A percentile compares a stretch with the other conserved stretches of the same genome.
These are phyloP conservation scores for Perdita meconis DNA, from an alignment of 2,888 invertebrate genomes.

Conservation along the genomic window DNA sequence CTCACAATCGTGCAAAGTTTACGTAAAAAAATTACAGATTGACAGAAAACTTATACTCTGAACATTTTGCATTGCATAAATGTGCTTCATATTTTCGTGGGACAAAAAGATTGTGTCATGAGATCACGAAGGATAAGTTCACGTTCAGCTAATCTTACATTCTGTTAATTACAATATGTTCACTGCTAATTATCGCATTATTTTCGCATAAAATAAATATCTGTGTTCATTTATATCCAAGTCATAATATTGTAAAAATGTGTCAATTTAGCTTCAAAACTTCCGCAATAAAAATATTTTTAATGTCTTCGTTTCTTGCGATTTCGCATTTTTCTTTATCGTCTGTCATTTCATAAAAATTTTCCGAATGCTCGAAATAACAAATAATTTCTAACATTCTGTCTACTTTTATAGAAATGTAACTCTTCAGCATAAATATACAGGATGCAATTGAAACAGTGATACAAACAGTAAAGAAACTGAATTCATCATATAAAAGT, in stretches of 20 bases:
- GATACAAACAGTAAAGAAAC: no score
- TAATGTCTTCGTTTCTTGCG: not conserved
- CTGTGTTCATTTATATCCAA: no score
- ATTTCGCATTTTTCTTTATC: not conserved
- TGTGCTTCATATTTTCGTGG: not conserved
- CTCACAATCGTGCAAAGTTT: constrained; percentile 27
- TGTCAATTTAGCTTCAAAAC: no score
- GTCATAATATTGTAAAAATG: no score
- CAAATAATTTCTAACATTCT: not conserved
- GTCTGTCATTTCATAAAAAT: not conserved
- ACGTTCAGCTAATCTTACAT: not conserved
- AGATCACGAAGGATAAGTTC: constrained; percentile 4
- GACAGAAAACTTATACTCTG: not conserved
- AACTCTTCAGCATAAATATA: constrained; percentile 14
- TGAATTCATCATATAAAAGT: no score
- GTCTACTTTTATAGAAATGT: not conserved
- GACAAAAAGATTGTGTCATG: not conserved
- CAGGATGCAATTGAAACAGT: no score
- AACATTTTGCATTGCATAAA: not conserved
- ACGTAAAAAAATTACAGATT: not conserved
- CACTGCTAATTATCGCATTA: no score
- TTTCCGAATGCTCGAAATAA: not conserved
- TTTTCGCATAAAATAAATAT: no score
- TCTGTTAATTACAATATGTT: not conserved
- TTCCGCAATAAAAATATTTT: no score